These are phyloP conservation scores for Himalopsyche tibetana DNA, from an alignment of 2,888 invertebrate species.

Conservation along the genomic window DNA sequence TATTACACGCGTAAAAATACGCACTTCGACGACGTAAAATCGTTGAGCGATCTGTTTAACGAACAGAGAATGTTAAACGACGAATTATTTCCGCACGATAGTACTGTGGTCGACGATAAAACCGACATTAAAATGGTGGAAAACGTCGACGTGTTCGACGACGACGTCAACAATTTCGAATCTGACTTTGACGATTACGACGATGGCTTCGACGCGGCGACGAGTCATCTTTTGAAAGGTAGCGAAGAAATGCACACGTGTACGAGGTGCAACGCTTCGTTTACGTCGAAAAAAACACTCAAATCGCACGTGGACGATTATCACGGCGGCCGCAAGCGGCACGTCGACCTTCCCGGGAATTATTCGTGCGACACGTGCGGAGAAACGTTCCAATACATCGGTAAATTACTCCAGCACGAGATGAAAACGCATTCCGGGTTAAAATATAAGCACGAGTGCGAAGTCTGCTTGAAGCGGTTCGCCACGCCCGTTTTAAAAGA, in stretches of 20 bases:
- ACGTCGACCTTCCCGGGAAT: background rate
- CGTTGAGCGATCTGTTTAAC: conserved; percentile 43
- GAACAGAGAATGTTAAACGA: conserved; percentile 43
- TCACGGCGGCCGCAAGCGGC: background rate
- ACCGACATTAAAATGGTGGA: conserved; percentile 17
- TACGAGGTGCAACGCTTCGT: background rate
- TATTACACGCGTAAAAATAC: conserved; percentile 51
- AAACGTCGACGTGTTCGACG: background rate
- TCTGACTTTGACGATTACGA: conserved; percentile 40
- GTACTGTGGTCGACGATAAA: background rate
- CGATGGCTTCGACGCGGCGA: conserved; percentile 46
- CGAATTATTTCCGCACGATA: conserved; percentile 37
- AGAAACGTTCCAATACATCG: background rate
- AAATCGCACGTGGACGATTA: background rate
- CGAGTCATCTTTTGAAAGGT: conserved; percentile 22
- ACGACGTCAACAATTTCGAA: conserved; percentile 23
- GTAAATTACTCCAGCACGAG: conserved; percentile 41
- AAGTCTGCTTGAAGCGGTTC: conserved; percentile 39
- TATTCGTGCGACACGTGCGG: conserved; percentile 43
- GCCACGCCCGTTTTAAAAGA: conserved; percentile 17
- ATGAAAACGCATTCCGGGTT: conserved; percentile 11
- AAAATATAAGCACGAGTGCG: conserved; percentile 8
- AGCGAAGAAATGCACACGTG: background rate
- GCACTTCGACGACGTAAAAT: conserved; percentile 11
- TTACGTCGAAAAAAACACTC: background rate